phyloP scores from a whole-genome alignment of 2,888 invertebrate genomes.

The Neoaliturus tenellus region DNA sequence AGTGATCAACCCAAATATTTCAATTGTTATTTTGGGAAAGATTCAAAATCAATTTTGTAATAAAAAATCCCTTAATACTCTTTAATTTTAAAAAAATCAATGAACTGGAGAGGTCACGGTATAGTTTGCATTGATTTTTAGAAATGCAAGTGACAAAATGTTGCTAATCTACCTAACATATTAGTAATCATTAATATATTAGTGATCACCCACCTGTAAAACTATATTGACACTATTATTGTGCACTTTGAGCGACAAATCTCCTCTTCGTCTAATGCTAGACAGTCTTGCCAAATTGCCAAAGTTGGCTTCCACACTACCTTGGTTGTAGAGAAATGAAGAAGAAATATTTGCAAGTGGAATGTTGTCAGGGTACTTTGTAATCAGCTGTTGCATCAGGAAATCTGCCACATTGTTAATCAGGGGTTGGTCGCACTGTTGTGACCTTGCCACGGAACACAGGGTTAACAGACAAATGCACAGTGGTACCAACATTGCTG shows the following conservation, averaged over 20 bases:
- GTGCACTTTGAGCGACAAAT: background rate
- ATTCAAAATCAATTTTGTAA: no score
- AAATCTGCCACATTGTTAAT: constrained; percentile 55
- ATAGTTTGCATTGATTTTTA: no score
- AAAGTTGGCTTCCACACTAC: constrained; percentile 6
- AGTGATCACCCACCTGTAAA: background rate
- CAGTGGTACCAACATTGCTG: background rate
- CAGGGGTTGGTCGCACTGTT: constrained; percentile 46
- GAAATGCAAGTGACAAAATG: no score
- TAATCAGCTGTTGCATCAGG: constrained; percentile 24
- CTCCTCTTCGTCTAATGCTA: constrained; percentile 29
- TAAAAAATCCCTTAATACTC: no score
- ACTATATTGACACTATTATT: constrained; percentile 42
- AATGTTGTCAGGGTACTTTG: constrained; percentile 27
- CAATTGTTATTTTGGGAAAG: no score
- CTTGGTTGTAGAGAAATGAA: constrained; percentile 13
- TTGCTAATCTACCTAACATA: no score
- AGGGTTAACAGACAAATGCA: background rate
- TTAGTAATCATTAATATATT: no score
- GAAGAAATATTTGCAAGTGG: constrained; percentile 47
- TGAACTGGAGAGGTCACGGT: no score
- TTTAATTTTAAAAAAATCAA: no score
- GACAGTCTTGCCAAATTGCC: constrained; percentile 26
- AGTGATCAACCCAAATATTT: no score
- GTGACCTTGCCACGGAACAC: background rate